Conservation (phyloP, 2,888 invertebrate genomes). For the Zhuqinia jingwanae region DNA sequence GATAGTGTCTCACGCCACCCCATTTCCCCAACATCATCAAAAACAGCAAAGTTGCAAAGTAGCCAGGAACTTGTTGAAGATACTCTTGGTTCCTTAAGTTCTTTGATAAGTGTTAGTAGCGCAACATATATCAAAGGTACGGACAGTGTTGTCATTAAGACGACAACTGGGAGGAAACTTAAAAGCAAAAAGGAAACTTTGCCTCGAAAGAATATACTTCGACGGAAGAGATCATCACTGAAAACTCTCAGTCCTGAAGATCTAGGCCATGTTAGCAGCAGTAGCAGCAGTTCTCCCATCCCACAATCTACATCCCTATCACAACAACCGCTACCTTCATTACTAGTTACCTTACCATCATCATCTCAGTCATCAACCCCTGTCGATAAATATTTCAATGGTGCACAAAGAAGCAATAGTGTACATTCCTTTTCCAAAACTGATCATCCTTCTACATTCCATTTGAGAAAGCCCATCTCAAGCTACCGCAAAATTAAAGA, state of each 20-base stretch:
- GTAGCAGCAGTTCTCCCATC: background rate
- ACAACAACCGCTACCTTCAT: background rate
- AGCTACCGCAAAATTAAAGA: background rate
- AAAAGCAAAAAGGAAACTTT: background rate
- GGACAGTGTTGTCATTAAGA: background rate
- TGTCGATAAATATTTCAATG: conserved; percentile 18
- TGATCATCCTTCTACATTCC: conserved; percentile 12
- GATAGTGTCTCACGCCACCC: conserved; percentile 12
- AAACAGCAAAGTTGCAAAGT: background rate
- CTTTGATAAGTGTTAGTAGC: conserved; percentile 14
- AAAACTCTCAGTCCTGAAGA: conserved; percentile 41
- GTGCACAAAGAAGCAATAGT: background rate
- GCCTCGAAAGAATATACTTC: conserved; percentile 33
- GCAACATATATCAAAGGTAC: background rate
- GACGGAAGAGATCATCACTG: conserved; percentile 9
- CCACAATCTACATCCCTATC: background rate
- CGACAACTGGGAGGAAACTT: background rate
- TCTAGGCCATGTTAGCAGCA: conserved; percentile 13
- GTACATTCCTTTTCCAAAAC: background rate
- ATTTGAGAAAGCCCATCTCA: conserved; percentile 32
- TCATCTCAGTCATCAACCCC: background rate
- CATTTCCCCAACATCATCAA: background rate
- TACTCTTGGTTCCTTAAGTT: conserved; percentile 15
- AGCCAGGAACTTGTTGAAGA: conserved; percentile 48
- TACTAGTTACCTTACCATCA: background rate